Evolutionary conservation across 2,113 vertebrate species (phyloP), one percentile per base, ranked within the genome.

Genomic region (Himantopus leucocephalus): DNA sequence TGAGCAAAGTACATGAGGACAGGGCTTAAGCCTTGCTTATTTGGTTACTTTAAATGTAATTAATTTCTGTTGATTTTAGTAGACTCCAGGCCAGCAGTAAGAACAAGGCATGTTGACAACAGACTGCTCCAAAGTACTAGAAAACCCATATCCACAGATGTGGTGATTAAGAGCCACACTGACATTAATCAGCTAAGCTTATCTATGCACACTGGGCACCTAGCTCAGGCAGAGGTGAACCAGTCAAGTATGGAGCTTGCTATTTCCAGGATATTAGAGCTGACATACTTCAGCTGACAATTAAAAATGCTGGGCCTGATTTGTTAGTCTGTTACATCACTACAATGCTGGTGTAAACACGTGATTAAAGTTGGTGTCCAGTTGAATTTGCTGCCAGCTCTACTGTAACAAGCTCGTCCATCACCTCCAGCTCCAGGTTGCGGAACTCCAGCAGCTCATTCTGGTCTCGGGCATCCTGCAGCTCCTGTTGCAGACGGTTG

Each of bases 381-480:
- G 32, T 76, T 52, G 53, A 19, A 86, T 48, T 20, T 48, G 78
- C 64, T 29, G 56, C 34, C 60, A 83, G 76, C 32, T 37, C 43
- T 63, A 8, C 32, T 34, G 37, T 27, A 78, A 85, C 3, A 13
- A 95, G 55, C 2, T 1, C 18, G 58, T 72, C 91, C 94, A 88
- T 98, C 97, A 99, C 99, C 98, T 99, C 99, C 39, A 99, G 98
- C 94, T 99, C 99, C 48, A 99, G 98, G 94, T 99, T 99, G 94
- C 99, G 98, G 97, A 99, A 99, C 96, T 99, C 99, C 93, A 99
- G 97, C 85, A 99, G 98, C 80, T 99, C 99, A 39, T 99, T 99
- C 98, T 99, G 99, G 97, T 99, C 99, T 96, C 98, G 98, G 45
- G 99, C 99, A 97, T 99, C 99, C 91, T 99, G 99, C 17, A 99